These are phyloP conservation scores for Drosophila elegans DNA, from an alignment of 1,140 invertebrate genomes.

Conservation along the genomic window DNA sequence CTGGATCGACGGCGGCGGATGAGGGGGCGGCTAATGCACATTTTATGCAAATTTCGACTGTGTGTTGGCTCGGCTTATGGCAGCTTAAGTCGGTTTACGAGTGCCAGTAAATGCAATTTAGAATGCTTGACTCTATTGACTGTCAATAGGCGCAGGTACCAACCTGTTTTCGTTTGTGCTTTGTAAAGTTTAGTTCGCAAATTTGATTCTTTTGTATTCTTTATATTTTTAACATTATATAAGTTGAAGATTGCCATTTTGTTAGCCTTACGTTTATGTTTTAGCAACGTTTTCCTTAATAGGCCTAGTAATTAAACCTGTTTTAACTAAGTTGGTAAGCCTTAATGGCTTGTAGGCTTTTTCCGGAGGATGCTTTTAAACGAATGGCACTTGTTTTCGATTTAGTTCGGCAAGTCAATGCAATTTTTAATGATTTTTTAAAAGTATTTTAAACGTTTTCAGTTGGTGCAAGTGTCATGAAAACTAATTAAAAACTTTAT, in stretches of 20 bases:
- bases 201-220: conserved; percentile 11
- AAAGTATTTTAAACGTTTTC: no score
- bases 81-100: conserved; percentile 52
- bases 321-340: not conserved
- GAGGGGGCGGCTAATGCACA: conserved; percentile 73
- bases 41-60: conserved; percentile 73
- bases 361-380: conserved; percentile 3
- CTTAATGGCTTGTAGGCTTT: not conserved
- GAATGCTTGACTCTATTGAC: conserved; percentile 41
- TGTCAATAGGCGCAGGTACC: conserved; percentile 40
- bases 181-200: conserved; percentile 8
- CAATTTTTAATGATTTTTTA: not conserved
- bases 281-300: no score
- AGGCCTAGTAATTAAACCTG: not conserved
- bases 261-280: no score
- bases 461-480: no score
- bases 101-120: conserved; percentile 54
- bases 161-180: conserved; percentile 43
- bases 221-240: not conserved
- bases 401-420: not conserved
- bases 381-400: not conserved
- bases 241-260: not conserved
- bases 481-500: no score
- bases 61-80: conserved; percentile 38
- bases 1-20: conserved; percentile 19